phyloP scores from a whole-genome alignment of 2,113 vertebrate species.

The Percina caprodes region DNA sequence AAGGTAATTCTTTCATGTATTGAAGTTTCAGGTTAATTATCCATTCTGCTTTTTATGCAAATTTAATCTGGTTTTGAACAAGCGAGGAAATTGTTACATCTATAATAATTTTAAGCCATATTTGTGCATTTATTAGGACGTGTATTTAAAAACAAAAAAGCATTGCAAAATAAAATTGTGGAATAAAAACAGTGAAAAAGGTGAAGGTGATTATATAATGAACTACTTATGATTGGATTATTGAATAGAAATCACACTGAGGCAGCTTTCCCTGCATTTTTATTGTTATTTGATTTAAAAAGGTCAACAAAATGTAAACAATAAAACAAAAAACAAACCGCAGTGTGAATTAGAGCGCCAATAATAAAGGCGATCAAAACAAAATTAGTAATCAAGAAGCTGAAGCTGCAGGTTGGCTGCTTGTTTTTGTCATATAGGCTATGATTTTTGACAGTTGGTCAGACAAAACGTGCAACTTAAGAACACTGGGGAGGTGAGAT shows the following conservation, averaged over 20 bases:
- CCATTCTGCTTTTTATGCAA: neutral
- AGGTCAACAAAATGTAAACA: neutral
- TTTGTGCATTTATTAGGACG: neutral
- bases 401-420: neutral
- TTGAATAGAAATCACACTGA: too few species aligned
- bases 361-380: too few species aligned
- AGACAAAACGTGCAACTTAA: neutral
- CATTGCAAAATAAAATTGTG: neutral
- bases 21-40: neutral
- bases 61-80: neutral
- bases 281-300: neutral
- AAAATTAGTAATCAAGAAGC: neutral
- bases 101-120: neutral
- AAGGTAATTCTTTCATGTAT: neutral
- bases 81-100: neutral
- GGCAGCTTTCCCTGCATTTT: neutral
- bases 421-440: neutral
- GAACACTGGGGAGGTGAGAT: too few species aligned
- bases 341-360: neutral
- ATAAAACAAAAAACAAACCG: neutral
- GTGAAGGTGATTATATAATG: neutral
- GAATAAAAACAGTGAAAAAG: neutral
- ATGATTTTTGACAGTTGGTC: neutral
- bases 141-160: neutral
- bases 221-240: neutral